Conservation (phyloP, 2,888 invertebrate genomes). For the Metalampra italica region DNA sequence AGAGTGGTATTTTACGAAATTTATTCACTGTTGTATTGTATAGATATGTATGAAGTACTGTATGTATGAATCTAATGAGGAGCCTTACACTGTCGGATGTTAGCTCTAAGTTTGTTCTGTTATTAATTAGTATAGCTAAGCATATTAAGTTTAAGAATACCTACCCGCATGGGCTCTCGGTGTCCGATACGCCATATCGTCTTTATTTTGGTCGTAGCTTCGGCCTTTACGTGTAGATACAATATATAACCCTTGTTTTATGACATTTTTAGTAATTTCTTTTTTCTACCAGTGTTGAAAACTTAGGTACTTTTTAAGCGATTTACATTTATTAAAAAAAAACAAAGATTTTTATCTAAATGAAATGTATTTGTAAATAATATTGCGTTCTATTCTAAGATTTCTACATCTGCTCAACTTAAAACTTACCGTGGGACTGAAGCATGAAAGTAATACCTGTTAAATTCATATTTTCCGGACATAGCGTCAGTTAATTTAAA, state of each 20-base stretch:
- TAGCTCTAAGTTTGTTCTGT: constrained; percentile 65
- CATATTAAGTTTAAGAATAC: constrained; percentile 35
- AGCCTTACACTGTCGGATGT: constrained; percentile 63
- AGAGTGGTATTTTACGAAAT: constrained; percentile 57
- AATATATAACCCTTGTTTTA: constrained; percentile 26
- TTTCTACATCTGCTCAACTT: constrained; percentile 75
- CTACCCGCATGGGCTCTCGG: constrained; percentile 39
- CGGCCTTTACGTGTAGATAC: constrained; percentile 21
- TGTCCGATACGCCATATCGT: constrained; percentile 46
- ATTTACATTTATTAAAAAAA: constrained; percentile 53
- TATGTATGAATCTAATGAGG: constrained; percentile 55
- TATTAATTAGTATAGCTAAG: constrained; percentile 52
- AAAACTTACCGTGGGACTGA: constrained; percentile 67
- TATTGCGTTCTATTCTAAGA: constrained; percentile 73
- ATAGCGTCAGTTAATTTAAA: constrained; percentile 23
- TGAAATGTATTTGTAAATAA: constrained; percentile 70
- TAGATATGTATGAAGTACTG: constrained; percentile 53
- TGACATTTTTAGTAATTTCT: constrained; percentile 40
- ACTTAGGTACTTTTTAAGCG: constrained; percentile 64
- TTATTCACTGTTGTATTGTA: constrained; percentile 74
- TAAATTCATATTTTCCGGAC: constrained; percentile 29
- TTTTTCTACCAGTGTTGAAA: constrained; percentile 48
- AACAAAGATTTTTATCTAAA: constrained; percentile 56
- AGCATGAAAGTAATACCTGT: constrained; percentile 28
- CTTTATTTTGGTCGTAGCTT: constrained; percentile 29